Evolutionary conservation across 2,113 vertebrate genomes (phyloP).

Genomic region (Tyrannus savana): DNA sequence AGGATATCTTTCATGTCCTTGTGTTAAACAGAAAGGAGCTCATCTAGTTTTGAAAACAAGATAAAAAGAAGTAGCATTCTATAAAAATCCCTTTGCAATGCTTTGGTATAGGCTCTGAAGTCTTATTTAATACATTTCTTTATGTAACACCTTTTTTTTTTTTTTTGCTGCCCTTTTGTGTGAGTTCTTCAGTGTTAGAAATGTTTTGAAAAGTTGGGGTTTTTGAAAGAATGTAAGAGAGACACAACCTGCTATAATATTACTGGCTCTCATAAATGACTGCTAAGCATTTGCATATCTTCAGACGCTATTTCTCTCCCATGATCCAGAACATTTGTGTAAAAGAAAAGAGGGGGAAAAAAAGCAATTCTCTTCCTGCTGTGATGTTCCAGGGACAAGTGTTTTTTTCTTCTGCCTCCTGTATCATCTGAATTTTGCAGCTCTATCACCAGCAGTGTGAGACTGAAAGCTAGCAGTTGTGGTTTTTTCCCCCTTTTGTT

Average conservation of each 20-base stretch:
- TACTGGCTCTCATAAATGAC: neutral
- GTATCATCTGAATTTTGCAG: slow-evolving; percentile 14
- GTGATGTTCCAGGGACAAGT: slow-evolving; percentile 7
- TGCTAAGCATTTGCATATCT: slow-evolving; percentile 15
- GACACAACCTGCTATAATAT: neutral
- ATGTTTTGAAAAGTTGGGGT: neutral
- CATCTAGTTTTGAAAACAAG: slow-evolving; percentile 42
- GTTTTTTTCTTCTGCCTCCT: slow-evolving; percentile 17
- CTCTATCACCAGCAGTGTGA: neutral
- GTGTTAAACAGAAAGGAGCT: neutral
- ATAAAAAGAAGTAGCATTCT: slow-evolving; percentile 1
- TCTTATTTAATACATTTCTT: neutral
- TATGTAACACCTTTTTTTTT: neutral
- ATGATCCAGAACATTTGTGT: neutral
- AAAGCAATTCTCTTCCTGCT: neutral
- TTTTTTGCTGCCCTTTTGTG: slow-evolving; percentile 19
- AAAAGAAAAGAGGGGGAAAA: neutral
- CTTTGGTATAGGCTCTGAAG: neutral
- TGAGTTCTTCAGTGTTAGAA: neutral
- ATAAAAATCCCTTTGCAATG: neutral
- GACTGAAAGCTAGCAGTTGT: neutral
- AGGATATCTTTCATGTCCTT: neutral
- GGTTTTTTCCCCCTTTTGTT: neutral
- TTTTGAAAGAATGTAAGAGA: neutral
- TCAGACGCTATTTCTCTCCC: neutral